Conservation (phyloP, 1,140 invertebrate genomes). For the Drosophila lacteicornis region DNA sequence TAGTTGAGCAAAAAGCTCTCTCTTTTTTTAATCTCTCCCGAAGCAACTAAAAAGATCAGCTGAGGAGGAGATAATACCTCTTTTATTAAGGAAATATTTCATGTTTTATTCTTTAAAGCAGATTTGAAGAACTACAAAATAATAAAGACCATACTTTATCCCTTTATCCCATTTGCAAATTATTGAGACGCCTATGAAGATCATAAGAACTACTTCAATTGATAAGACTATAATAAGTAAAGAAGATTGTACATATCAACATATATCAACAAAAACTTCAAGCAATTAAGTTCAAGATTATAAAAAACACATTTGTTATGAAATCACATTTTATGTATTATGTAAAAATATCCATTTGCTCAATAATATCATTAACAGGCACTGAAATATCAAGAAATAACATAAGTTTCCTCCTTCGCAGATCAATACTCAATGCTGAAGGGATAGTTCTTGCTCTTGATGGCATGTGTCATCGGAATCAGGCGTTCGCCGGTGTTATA, state of each 20-base stretch:
- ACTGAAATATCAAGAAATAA: slow-evolving; percentile 17
- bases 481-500: slow-evolving; percentile 86
- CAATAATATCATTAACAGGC: slow-evolving; percentile 27
- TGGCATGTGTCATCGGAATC: slow-evolving; percentile 77
- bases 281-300: background rate
- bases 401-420: background rate
- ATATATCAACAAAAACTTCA: no score
- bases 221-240: slow-evolving; percentile 4
- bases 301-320: background rate
- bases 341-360: background rate
- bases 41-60: slow-evolving; percentile 4
- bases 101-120: background rate
- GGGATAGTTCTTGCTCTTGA: slow-evolving; percentile 88
- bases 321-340: background rate
- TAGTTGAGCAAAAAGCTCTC: slow-evolving; percentile 44
- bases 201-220: background rate
- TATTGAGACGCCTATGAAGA: no score
- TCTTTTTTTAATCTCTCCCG: background rate
- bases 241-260: background rate
- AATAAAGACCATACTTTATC: background rate
- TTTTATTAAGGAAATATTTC: background rate
- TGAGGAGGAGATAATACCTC: background rate
- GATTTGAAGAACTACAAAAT: background rate
- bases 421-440: slow-evolving; percentile 86
- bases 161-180: background rate